Evolutionary conservation across 2,888 invertebrate species (phyloP), one percentile per base, ranked within the genome.

Genomic region (Perizoma affinitatum): DNA sequence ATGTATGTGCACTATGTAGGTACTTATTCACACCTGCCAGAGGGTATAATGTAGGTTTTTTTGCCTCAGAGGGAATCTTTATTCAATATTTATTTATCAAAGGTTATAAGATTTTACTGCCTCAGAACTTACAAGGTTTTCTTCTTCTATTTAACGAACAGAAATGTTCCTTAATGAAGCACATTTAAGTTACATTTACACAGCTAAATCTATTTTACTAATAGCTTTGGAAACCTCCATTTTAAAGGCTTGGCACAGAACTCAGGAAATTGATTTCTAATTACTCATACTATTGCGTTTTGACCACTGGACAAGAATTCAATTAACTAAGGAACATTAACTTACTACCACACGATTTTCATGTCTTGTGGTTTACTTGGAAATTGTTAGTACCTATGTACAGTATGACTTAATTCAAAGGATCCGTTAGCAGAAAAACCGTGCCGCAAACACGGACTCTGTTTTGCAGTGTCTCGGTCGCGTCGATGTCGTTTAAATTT

Each of bases 291-390:
- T 45, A 50, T 54, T 58, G 54, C 50, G 46, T 45, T 54, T 46
- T 11, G 47, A 45, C 10, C 38, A 35, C 4, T 58, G 22, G 48
- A 42, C 54, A 45, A 33, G 50, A 48, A 52, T 43, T 57, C 9
- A 61, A 61, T 53, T 53, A 60, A 54, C 49, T 49, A 52, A 56
- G 52, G 54, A 44, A 58, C 38, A 47, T 58, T 61, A 66, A 63
- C 54, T 58, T 11, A 11, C n/a, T 10, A 70, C 73, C 79, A 78
- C 83, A 73, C 82, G 66, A 70, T 79, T 74, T 71, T 66, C 74
- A 70, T 80, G 83, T 81, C 58, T 54, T 75, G 78, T 66, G 79
- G 80, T 79, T 79, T 76, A 57, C 65, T 65, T 62, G 58, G 45
- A 61, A 54, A 54, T 49, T 11, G 35, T 51, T 10, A 10, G 38